Evolutionary conservation across 37 sponge, comb jelly and placozoan genomes (phyloP).

Genomic region (Hormiphora californensis): DNA sequence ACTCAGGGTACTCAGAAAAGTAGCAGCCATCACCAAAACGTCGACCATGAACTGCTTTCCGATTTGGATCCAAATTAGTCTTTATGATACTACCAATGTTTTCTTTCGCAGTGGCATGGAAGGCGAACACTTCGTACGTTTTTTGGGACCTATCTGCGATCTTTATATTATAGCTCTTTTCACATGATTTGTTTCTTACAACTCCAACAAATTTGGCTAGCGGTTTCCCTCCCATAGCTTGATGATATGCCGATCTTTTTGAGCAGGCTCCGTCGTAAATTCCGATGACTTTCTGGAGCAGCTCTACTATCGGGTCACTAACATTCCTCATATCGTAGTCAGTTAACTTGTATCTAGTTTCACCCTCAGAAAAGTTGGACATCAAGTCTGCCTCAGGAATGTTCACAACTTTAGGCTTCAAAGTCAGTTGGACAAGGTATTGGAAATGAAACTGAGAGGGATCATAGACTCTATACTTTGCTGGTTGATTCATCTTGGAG

Average conservation of each 20-base stretch:
- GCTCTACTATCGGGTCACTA: not conserved
- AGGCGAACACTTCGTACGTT: not conserved
- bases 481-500: not conserved
- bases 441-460: not conserved
- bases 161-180: not conserved
- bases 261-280: not conserved
- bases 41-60: not conserved
- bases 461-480: not conserved
- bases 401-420: not conserved
- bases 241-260: not conserved
- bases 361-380: not conserved
- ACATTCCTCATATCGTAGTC: not conserved
- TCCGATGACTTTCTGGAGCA: not conserved
- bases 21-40: not conserved
- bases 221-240: not conserved
- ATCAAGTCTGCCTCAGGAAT: not conserved
- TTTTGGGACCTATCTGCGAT: not conserved
- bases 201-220: not conserved
- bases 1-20: constrained; percentile 30
- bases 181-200: not conserved
- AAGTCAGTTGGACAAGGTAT: not conserved
- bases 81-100: not conserved
- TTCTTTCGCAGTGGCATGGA: not conserved
- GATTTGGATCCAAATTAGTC: not conserved
- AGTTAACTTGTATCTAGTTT: not conserved